Conservation (phyloP, 2,113 vertebrate genomes). For the Gasterosteus nipponicus region DNA sequence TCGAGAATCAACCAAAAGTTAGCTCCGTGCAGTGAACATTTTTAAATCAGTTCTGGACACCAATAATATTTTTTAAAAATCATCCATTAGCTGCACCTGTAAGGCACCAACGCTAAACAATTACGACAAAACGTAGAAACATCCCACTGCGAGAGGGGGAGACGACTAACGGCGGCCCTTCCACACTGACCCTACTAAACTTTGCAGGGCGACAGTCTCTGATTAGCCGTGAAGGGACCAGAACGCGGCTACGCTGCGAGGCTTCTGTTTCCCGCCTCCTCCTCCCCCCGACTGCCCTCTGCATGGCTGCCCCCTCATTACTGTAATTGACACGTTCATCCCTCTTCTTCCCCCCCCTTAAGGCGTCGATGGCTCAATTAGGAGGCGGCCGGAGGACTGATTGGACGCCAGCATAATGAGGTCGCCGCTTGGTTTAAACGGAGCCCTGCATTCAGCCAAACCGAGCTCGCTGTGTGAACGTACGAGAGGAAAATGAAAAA, state of each 20-base stretch:
- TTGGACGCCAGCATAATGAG: constrained; percentile 72
- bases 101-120: constrained; percentile 25
- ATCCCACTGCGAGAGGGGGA: background rate
- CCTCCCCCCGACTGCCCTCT: constrained; percentile 58
- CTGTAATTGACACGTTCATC: constrained; percentile 75
- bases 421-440: constrained; percentile 50
- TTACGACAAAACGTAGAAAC: constrained; percentile 39
- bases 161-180: constrained; percentile 40
- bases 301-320: constrained; percentile 76
- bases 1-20: constrained; percentile 51
- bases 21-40: background rate
- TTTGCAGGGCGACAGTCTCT: constrained; percentile 46
- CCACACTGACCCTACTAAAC: constrained; percentile 19
- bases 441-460: constrained; percentile 44
- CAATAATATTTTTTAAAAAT: constrained; percentile 8
- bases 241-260: constrained; percentile 43
- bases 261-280: constrained; percentile 44
- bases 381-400: constrained; percentile 67
- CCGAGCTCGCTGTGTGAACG: constrained; percentile 31
- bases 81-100: constrained; percentile 27
- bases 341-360: constrained; percentile 64
- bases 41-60: background rate
- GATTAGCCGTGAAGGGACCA: constrained; percentile 50
- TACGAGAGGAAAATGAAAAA: constrained; percentile 2
- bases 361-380: constrained; percentile 77